These are phyloP conservation scores for Thunnus albacares DNA, from an alignment of 2,797 vertebrate species.

Conservation along the genomic window DNA sequence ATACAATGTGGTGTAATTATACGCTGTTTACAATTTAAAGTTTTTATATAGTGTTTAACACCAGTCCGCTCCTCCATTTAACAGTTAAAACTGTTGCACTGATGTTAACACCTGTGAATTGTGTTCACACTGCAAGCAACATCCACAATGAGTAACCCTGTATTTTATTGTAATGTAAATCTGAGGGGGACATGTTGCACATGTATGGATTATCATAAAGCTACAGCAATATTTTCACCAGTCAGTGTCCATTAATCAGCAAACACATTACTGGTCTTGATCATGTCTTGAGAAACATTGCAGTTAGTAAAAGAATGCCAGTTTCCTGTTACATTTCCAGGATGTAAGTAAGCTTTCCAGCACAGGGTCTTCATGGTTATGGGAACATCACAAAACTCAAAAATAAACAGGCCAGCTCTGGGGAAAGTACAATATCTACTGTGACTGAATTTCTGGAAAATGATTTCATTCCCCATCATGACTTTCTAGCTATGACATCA, in stretches of 20 bases:
- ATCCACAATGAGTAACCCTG: not conserved
- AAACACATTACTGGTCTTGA: not conserved
- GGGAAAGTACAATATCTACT: slow-evolving; percentile 18
- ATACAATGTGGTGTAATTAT: not conserved
- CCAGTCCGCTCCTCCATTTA: not conserved
- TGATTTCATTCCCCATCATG: not conserved
- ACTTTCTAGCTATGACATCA: not conserved
- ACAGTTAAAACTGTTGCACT: accelerated
- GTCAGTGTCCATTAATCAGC: not conserved
- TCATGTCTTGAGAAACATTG: not conserved
- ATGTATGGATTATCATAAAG: not conserved
- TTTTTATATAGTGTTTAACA: not conserved
- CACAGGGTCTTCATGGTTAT: slow-evolving; percentile 19
- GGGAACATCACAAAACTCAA: slow-evolving; percentile 11
- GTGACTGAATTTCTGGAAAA: slow-evolving; percentile 2
- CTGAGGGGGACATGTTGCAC: not conserved
- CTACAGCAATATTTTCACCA: not conserved
- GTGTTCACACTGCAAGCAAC: not conserved
- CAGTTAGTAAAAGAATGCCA: not conserved
- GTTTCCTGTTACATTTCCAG: slow-evolving; percentile 36
- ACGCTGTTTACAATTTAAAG: not conserved
- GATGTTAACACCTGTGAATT: not conserved
- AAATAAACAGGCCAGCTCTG: slow-evolving; percentile 24
- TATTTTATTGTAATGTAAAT: not conserved
- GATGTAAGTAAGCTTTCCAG: not conserved